phyloP scores from a whole-genome alignment of 2,797 vertebrate species.

The Rhyacichthys aspro region DNA sequence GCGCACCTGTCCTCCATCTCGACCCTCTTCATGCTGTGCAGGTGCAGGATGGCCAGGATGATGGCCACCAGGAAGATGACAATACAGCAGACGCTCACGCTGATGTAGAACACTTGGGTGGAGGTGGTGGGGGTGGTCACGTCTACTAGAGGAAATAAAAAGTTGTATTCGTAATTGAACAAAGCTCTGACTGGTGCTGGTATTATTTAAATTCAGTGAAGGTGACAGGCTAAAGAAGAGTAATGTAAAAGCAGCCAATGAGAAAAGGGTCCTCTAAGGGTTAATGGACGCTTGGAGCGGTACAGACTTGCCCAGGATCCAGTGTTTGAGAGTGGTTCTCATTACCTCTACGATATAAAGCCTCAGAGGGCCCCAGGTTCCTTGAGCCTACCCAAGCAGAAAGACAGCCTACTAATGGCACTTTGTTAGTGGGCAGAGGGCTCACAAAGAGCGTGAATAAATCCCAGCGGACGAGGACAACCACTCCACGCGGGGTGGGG shows the following conservation, averaged over 20 bases:
- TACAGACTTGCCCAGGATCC: slow-evolving; percentile 19
- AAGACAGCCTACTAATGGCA: slow-evolving; percentile 79
- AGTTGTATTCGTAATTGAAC: no score
- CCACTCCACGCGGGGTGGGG: slow-evolving; percentile 16
- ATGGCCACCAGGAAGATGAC: slow-evolving; percentile 99
- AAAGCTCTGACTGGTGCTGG: no score
- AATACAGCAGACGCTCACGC: slow-evolving; percentile 97
- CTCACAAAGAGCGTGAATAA: slow-evolving; percentile 50
- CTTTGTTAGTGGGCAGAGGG: slow-evolving; percentile 39
- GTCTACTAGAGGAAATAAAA: slow-evolving; percentile 76
- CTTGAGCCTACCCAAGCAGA: slow-evolving; percentile 60
- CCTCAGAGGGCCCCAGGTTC: slow-evolving; percentile 50
- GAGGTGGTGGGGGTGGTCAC: slow-evolving; percentile 92
- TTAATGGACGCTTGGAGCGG: slow-evolving; percentile 48
- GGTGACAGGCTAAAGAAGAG: no score
- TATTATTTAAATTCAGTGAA: no score
- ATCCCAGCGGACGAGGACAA: slow-evolving; percentile 36
- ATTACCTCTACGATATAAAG: slow-evolving; percentile 56
- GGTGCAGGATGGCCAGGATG: slow-evolving; percentile 94
- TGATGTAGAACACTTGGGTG: slow-evolving; percentile 98
- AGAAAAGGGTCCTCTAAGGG: slow-evolving; percentile 24
- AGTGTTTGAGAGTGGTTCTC: slow-evolving; percentile 62
- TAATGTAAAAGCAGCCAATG: no score
- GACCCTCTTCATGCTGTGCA: slow-evolving; percentile 98
- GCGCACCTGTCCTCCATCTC: slow-evolving; percentile 97